Base-by-base conservation (phyloP, 2,888 invertebrate species). In the Gonocerus acuteangulatus region DNA sequence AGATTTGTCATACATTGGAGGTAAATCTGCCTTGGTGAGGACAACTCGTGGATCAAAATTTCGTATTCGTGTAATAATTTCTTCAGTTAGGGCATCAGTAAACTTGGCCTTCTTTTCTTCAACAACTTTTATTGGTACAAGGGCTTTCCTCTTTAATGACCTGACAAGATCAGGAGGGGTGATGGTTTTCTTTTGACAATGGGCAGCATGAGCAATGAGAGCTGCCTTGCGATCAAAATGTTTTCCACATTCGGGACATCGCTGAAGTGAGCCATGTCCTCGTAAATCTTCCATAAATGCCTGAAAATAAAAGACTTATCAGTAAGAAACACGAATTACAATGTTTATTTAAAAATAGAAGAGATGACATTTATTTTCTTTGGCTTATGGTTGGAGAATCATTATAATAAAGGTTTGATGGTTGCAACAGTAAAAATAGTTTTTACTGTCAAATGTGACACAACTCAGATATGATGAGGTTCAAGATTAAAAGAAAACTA, bases 181-280 rank as follows among this genome's bases (percentile, higher is more conserved):
- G 2, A 52, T 48, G 32, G 54, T 57, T 39, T 62, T 56, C 45
- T 64, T 80, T 65, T 75, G 78, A 72, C 87, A 88, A 60, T 82
- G 82, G 71, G 83, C 80, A 39, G 83, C 79, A 74, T 87, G 88
- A 18, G 86, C 82, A 4, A 82, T 80, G 2, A 87, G 75, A 1
- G 86, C 86, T 11, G 86, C 87, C 66, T 82, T 82, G 0, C 86
- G 78, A 71, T 87, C 87, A 71, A 87, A 87, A 62, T 80, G 77
- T 67, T 84, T 82, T 0, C 84, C 84, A 72, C 88, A 88, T 0
- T 82, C 82, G 18, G 81, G 82, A 71, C 84, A 82, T 71, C 79
- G 82, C 71, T 68, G 85, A 74, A 82, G 71, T 67, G 80, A 81
- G 11, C 79, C 76, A 68, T 81, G 81, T 7, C 78, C 76, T 69